Conservation (phyloP, 2,888 invertebrate genomes). For the Sphaerophoria taeniata region DNA sequence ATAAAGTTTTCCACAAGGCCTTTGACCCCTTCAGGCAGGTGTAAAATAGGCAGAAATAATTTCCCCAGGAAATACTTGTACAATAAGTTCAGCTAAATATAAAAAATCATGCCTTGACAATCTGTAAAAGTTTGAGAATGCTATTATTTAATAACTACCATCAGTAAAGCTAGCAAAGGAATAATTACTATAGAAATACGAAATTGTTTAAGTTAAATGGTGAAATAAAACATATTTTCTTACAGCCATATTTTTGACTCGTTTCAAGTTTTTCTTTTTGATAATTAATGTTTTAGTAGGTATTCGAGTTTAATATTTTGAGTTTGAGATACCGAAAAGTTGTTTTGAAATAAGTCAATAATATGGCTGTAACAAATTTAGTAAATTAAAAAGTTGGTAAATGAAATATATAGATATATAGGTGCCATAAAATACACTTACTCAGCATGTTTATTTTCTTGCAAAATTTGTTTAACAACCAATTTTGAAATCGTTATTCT, state of each 20-base stretch:
- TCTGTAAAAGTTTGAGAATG: constrained; percentile 22
- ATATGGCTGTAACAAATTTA: constrained; percentile 7
- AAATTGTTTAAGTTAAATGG: not conserved
- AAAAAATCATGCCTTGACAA: constrained; percentile 17
- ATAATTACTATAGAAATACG: constrained; percentile 9
- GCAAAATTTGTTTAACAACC: constrained; percentile 21
- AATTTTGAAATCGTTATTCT: constrained; percentile 29
- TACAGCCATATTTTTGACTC: constrained; percentile 7
- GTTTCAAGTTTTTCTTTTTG: not conserved
- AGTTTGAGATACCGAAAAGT: constrained; percentile 11
- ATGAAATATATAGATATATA: not conserved
- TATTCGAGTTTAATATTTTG: not conserved
- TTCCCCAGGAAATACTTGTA: constrained; percentile 5
- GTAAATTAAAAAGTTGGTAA: not conserved
- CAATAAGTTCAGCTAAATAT: constrained; percentile 13
- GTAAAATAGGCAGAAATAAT: constrained; percentile 22
- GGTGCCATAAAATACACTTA: too few species aligned
- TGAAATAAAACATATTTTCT: constrained; percentile 4
- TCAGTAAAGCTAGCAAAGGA: constrained; percentile 1
- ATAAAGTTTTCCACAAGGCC: constrained; percentile 22
- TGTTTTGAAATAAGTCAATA: constrained; percentile 10
- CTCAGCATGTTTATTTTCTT: not conserved
- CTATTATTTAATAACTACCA: constrained; percentile 17
- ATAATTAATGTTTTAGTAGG: not conserved
- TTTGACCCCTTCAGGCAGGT: constrained; percentile 15